These are phyloP conservation scores for Zaprionus lineosus DNA, from an alignment of 2,888 invertebrate species.

Conservation along the genomic window DNA sequence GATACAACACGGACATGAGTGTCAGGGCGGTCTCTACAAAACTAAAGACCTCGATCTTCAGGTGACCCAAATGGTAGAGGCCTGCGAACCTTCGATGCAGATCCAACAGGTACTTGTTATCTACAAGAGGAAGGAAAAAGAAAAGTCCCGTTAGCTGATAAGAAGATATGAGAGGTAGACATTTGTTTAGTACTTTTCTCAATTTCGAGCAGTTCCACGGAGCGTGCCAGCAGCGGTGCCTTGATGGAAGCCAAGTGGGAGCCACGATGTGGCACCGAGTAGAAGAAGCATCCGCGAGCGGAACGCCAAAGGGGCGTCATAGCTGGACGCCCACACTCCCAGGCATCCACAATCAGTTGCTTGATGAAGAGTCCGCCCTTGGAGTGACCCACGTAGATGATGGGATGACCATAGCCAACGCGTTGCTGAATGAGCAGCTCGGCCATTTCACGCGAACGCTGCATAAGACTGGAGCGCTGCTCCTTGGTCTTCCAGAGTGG, in stretches of 20 bases:
- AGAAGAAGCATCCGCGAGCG: conserved; percentile 89
- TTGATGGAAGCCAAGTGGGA: conserved; percentile 90
- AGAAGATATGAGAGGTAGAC: too few relatives aligned
- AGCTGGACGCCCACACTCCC: conserved; percentile 83
- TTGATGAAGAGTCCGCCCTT: conserved; percentile 95
- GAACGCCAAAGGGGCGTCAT: conserved; percentile 84
- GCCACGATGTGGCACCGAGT: conserved; percentile 93
- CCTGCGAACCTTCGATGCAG: conserved; percentile 87
- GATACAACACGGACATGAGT: conserved; percentile 88
- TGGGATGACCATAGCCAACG: conserved; percentile 89
- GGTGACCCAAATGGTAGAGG: conserved; percentile 84
- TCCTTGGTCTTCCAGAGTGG: conserved; percentile 88
- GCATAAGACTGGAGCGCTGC: conserved; percentile 86
- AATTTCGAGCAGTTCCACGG: conserved; percentile 90
- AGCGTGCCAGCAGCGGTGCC: conserved; percentile 89
- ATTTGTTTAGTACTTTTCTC: conserved; percentile 91
- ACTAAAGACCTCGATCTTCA: conserved; percentile 86
- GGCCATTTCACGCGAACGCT: conserved; percentile 89
- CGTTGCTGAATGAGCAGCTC: conserved; percentile 86
- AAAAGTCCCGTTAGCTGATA: too few relatives aligned
- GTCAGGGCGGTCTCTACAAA: conserved; percentile 91
- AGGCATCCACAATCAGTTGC: conserved; percentile 89
- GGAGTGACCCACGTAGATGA: conserved; percentile 92
- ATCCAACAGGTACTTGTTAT: conserved; percentile 87
- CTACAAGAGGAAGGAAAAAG: conserved; percentile 83